Conservation (phyloP, 2,113 vertebrate genomes). For the Perca flavescens region DNA sequence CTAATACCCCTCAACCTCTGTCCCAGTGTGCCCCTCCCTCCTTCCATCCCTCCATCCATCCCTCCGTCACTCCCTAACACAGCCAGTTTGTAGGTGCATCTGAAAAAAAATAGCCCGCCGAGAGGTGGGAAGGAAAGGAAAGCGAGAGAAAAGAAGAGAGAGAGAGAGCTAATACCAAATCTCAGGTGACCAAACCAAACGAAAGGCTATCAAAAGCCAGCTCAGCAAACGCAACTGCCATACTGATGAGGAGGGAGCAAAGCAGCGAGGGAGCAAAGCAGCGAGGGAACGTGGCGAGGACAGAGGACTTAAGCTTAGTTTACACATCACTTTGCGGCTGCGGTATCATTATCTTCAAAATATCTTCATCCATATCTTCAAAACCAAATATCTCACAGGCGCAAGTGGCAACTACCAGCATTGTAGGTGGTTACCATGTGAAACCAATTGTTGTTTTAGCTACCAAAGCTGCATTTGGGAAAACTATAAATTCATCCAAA, state of each 20-base stretch:
- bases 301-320: no score
- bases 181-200: conserved; percentile 65
- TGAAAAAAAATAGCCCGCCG: conserved; percentile 51
- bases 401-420: neutral
- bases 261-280: conserved; percentile 8
- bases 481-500: neutral
- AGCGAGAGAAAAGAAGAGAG: conserved; percentile 1
- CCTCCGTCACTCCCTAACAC: conserved; percentile 35
- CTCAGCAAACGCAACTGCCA: conserved; percentile 69
- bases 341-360: conserved; percentile 3
- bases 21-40: conserved; percentile 44
- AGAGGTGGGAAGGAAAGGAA: neutral
- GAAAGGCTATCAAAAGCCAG: conserved; percentile 71
- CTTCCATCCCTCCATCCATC: conserved; percentile 10
- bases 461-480: neutral
- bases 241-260: conserved; percentile 65
- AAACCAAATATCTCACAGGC: neutral
- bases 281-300: no score
- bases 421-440: neutral
- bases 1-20: conserved; percentile 62
- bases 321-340: neutral
- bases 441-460: neutral
- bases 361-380: neutral
- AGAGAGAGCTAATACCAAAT: conserved; percentile 64
- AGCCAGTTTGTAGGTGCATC: conserved; percentile 39